Evolutionary conservation across 2,113 vertebrate genomes (phyloP).

Genomic region (Mormyrus iriodes): DNA sequence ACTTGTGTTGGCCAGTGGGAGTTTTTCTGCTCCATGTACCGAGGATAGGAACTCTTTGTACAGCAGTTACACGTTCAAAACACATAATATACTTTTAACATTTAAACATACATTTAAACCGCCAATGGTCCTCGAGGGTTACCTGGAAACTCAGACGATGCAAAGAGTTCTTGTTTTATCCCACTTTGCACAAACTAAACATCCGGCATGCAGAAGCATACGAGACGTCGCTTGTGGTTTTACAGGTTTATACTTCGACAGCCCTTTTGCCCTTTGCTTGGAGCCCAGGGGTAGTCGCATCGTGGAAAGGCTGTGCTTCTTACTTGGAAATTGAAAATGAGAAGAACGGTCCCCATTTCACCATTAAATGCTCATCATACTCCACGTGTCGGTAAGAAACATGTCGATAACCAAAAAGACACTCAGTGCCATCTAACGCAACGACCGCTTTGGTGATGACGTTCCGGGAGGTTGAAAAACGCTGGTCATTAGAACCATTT

Average conservation of each 20-base stretch:
- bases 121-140: neutral
- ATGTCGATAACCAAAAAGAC: slow-evolving; percentile 7
- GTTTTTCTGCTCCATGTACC: neutral
- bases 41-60: neutral
- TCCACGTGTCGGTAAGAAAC: no score
- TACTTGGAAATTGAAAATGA: neutral
- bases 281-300: neutral
- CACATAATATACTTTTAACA: neutral
- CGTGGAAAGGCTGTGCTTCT: neutral
- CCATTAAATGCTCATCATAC: neutral
- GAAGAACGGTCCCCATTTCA: neutral
- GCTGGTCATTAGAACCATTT: slow-evolving; percentile 3
- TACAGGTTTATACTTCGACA: neutral
- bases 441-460: neutral
- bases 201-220: neutral
- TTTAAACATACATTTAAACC: neutral
- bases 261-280: neutral
- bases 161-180: neutral
- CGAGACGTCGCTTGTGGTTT: neutral
- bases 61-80: neutral
- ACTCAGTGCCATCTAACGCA: neutral
- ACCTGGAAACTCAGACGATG: neutral
- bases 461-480: no score
- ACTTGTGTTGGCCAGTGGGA: neutral
- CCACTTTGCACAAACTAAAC: neutral